Conservation (phyloP, 2,888 invertebrate species). For the Ferdinandea cuprea region DNA sequence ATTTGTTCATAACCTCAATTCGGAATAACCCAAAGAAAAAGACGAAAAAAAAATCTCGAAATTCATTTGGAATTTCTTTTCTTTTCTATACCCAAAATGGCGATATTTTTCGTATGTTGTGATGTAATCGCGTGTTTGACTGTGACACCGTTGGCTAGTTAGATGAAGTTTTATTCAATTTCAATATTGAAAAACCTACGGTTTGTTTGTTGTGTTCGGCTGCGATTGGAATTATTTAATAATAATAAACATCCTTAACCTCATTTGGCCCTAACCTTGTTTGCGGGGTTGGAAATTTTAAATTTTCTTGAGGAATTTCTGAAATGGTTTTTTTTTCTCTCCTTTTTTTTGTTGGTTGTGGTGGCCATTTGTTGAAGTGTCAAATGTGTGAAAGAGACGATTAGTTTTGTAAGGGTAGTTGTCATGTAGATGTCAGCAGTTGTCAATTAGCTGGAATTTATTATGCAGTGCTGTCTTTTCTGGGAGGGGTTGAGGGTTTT, state of each 20-base stretch:
- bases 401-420: not conserved
- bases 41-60: slow-evolving; percentile 6
- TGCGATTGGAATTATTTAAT: slow-evolving; percentile 36
- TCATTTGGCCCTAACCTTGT: slow-evolving; percentile 70
- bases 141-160: not conserved
- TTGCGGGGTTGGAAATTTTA: slow-evolving; percentile 33
- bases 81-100: slow-evolving; percentile 59
- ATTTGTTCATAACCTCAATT: slow-evolving; percentile 71
- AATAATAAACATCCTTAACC: slow-evolving; percentile 74
- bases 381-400: slow-evolving; percentile 42
- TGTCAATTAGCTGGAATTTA: not conserved
- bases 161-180: not conserved
- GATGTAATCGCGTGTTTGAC: slow-evolving; percentile 63
- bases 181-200: no score
- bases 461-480: slow-evolving; percentile 31
- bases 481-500: not conserved
- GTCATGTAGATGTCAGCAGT: not conserved
- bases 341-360: no score
- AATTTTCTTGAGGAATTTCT: slow-evolving; percentile 43
- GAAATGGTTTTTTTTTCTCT: slow-evolving; percentile 29
- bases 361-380: slow-evolving; percentile 53
- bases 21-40: slow-evolving; percentile 42
- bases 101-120: slow-evolving; percentile 50
- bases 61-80: no score
- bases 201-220: slow-evolving; percentile 31